Base-by-base conservation (phyloP, 1,140 invertebrate genomes). In the Drosophila equinoxialis region DNA sequence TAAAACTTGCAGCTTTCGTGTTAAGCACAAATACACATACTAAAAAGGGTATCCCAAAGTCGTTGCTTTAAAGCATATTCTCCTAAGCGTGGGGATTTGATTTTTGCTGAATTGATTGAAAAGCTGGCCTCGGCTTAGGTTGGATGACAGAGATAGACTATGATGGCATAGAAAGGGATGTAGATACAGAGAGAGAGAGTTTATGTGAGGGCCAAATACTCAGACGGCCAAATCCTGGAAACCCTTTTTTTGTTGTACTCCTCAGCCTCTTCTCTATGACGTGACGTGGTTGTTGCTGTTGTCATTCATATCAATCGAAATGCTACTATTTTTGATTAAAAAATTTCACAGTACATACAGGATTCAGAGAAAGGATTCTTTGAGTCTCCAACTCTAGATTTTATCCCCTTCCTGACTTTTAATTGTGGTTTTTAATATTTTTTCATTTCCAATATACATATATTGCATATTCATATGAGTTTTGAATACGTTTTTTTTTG, bases 381-480 rank as follows among this genome's bases (percentile, higher is more conserved):
- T 23, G 8, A 51, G 20, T 10, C 45, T n/a, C 7, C 6, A 17
- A 5, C 10, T 23, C 17, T 1, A 23, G 17, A 10, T 6, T 51
- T 51, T 51, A 23, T 51, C 17, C 45, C 45, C 20, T 73, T 17
- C 41, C 65, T n/a, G 61, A 39, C 39, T 79, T 87, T 87, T 86
- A 87, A 87, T 87, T 87, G 83, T 83, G 83, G 83, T 83, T 89
- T 87, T 89, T 83, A 87, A 89, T 89, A 80, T 75, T 79, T 87
- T 54, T 65, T 54, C 45, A 23, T 51, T 51, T 51, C 45, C 17
- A 23, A 51, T 51, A 51, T 45, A 14, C 42, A 45, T 45, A 51
- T 51, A 51, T 51, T 51, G 2, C 45, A 51, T 51, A 51, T 51
- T 51, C 45, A 51, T 51, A 51, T 51, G 45, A 51, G 20, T 73